Base-by-base conservation (phyloP, 1,140 invertebrate genomes). In the Sycophila sp. region DNA sequence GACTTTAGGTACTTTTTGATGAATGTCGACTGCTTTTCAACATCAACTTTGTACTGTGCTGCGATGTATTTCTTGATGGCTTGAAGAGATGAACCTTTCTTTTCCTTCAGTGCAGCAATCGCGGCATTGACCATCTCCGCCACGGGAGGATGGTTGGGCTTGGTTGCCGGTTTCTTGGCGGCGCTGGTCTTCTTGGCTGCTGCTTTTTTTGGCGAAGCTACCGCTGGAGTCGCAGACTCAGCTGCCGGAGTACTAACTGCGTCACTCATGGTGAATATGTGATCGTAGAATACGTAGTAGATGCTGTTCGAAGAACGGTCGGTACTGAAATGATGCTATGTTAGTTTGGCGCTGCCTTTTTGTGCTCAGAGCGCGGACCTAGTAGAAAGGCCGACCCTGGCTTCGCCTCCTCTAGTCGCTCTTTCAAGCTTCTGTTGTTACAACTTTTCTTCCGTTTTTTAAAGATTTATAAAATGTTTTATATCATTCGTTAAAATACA, bases 51-150 rank as follows among this genome's bases (percentile, higher is more conserved):
- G 83, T 89, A 90, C 62, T 85, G 87, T 8, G 86, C 81, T 36
- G 84, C 77, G 55, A 90, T 88, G 80, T 90, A 90, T 76, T 91
- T 91, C 78, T 90, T 90, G 78, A 91, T 91, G 17, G 89, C 89
- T 73, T 88, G 85, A 22, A 90, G 80, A 2, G 89, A 90, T 5
- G 88, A 90, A 13, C 89, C 89, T 70, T 86, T 86, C 55, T 88
- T 84, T 70, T 90, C 89, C 72, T 90, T 90, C 66, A 92, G 78
- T 42, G 80, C 84, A 59, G 83, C 86, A 74, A 92, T 90, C 22
- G 90, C 89, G 58, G 82, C 85, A 71, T 81, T 87, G 3, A 92
- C 87, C 87, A 88, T 88, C 75, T 87, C 85, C 22, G 86, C 82
- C 0, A 85, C 87, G 73, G 83, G 85, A 47, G 87, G 86, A 72